phyloP scores from a whole-genome alignment of 2,113 vertebrate species.

The Haemorhous mexicanus region DNA sequence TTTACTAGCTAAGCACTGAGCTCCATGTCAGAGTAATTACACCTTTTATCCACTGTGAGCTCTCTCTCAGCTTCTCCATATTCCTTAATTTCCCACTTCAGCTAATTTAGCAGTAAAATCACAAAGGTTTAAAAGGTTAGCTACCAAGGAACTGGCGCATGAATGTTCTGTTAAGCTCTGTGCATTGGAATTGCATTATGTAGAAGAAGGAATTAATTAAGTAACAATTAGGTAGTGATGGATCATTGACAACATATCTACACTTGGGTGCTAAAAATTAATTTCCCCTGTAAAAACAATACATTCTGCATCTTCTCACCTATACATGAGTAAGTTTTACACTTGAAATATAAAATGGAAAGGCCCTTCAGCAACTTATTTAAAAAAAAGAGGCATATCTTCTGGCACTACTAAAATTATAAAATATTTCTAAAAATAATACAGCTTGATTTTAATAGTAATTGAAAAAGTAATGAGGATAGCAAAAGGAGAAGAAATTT shows the following conservation, averaged over 20 bases:
- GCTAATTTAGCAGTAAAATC: constrained; percentile 70
- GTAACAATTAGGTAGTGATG: constrained; percentile 61
- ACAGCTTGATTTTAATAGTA: neutral
- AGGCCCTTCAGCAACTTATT: neutral
- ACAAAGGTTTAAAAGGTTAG: constrained; percentile 63
- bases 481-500: neutral
- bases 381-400: neutral
- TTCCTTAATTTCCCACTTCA: constrained; percentile 72
- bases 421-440: neutral
- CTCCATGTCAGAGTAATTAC: constrained; percentile 63
- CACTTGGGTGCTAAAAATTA: constrained; percentile 56
- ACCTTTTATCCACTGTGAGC: constrained; percentile 65
- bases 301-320: neutral
- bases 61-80: constrained; percentile 62
- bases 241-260: constrained; percentile 64
- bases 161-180: constrained; percentile 48
- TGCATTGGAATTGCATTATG: constrained; percentile 39
- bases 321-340: neutral
- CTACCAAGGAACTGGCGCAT: constrained; percentile 19
- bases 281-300: constrained; percentile 43
- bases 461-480: neutral
- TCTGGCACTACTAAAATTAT: neutral
- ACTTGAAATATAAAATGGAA: neutral
- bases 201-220: constrained; percentile 67
- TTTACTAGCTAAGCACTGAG: constrained; percentile 68